Percentiles rank a stretch among this genome's conserved stretches.
Evolutionary conservation across 2,888 invertebrate genomes (phyloP).

Genomic region (Tromatobia lineatoria): DNA sequence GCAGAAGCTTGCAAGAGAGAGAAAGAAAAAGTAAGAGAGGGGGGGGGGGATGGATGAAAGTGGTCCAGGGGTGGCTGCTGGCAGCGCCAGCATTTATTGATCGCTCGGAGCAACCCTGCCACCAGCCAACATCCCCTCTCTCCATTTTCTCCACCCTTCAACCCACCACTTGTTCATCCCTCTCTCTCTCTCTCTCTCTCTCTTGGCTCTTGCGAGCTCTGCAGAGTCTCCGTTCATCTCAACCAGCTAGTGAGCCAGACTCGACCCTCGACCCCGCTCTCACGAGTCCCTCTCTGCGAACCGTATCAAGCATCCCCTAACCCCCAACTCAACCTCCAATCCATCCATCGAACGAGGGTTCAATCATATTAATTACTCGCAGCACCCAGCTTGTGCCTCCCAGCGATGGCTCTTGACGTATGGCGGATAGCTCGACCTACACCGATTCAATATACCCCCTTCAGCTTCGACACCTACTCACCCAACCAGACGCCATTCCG

Average conservation of each 20-base stretch:
- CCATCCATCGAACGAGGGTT: constrained; percentile 70
- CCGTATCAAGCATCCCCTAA: constrained; percentile 41
- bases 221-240: constrained; percentile 35
- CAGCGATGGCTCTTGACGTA: constrained; percentile 70
- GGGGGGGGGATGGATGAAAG: constrained; percentile 67
- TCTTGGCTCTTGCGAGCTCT: constrained; percentile 50
- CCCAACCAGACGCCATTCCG: constrained; percentile 11
- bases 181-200: constrained; percentile 55
- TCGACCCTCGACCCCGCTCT: constrained; percentile 66
- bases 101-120: constrained; percentile 82
- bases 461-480: constrained; percentile 22
- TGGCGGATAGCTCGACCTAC: constrained; percentile 62
- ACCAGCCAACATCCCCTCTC: constrained; percentile 69
- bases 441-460: constrained; percentile 40
- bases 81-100: constrained; percentile 83
- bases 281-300: constrained; percentile 42
- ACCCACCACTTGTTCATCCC: constrained; percentile 53
- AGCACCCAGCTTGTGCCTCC: constrained; percentile 59
- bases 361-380: constrained; percentile 82
- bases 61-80: constrained; percentile 82
- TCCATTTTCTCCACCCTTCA: constrained; percentile 39
- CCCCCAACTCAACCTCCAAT: constrained; percentile 64
- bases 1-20: constrained; percentile 78
- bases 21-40: constrained; percentile 72
- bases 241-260: constrained; percentile 58